A percentile compares a stretch with the other conserved stretches of the same genome.
These are phyloP conservation scores for Zenarchopterus dispar DNA, from an alignment of 2,797 vertebrate genomes.

Conservation along the genomic window DNA sequence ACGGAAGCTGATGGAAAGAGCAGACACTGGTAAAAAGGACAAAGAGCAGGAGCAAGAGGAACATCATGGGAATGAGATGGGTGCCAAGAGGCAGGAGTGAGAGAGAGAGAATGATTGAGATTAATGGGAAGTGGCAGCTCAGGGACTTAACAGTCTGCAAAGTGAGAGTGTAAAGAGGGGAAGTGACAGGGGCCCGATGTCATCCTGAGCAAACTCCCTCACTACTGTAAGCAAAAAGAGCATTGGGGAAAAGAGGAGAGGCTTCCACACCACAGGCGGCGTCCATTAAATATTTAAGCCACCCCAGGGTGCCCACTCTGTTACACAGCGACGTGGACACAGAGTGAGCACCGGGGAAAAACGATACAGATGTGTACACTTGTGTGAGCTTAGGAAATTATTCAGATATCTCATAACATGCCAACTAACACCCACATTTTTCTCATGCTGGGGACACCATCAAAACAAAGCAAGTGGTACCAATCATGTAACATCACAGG, in stretches of 20 bases:
- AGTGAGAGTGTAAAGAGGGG: slow-evolving; percentile 57
- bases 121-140: slow-evolving; percentile 76
- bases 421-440: slow-evolving; percentile 1
- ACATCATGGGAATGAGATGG: slow-evolving; percentile 40
- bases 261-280: slow-evolving; percentile 40
- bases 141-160: slow-evolving; percentile 63
- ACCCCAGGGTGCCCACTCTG: slow-evolving; percentile 49
- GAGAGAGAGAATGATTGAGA: slow-evolving; percentile 74
- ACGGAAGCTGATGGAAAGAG: slow-evolving; percentile 15
- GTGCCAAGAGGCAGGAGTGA: slow-evolving; percentile 60
- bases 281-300: slow-evolving; percentile 75
- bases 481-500: not conserved
- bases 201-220: slow-evolving; percentile 65
- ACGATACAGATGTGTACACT: slow-evolving; percentile 38
- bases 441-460: not conserved
- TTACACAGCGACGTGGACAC: slow-evolving; percentile 49
- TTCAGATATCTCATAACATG: slow-evolving; percentile 21
- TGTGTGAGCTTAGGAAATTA: slow-evolving; percentile 6
- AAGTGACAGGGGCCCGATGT: slow-evolving; percentile 70
- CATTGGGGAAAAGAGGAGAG: slow-evolving; percentile 44
- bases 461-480: not conserved
- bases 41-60: slow-evolving; percentile 22
- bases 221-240: slow-evolving; percentile 72
- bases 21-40: slow-evolving; percentile 14
- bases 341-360: slow-evolving; percentile 26